These are phyloP conservation scores for Triops longicaudatus DNA, from an alignment of 1,140 invertebrate genomes.

Conservation along the genomic window DNA sequence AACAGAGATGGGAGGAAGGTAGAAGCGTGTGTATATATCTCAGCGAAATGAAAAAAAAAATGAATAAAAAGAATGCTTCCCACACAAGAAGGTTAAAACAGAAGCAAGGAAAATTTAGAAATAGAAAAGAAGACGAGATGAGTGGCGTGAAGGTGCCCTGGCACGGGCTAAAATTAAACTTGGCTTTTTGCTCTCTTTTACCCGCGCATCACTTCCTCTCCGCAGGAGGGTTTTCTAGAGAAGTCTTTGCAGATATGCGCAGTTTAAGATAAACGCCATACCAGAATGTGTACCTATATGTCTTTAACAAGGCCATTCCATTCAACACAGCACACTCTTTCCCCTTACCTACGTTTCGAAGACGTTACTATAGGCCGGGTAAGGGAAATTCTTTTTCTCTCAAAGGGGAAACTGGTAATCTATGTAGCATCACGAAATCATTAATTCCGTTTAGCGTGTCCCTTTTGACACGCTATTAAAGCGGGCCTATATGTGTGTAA, in stretches of 20 bases:
- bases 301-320: neutral
- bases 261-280: neutral
- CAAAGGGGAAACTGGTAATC: too few species aligned
- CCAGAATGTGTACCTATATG: too few species aligned
- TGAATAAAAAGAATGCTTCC: neutral
- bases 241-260: neutral
- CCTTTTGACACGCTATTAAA: neutral
- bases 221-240: neutral
- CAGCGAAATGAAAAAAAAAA: neutral
- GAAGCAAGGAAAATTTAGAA: neutral
- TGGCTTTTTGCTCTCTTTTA: neutral
- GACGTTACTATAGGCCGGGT: too few species aligned
- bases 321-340: neutral
- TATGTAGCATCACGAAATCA: neutral
- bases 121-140: neutral
- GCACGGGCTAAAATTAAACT: slow-evolving; percentile 7
- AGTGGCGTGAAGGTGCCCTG: slow-evolving; percentile 13
- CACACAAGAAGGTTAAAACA: neutral
- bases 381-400: too few species aligned
- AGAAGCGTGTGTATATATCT: too few species aligned
- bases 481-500: too few species aligned
- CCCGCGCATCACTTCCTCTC: neutral
- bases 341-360: too few species aligned
- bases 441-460: neutral
- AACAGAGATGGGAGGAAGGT: too few species aligned